These are phyloP conservation scores for Knipowitschia caucasica DNA, from an alignment of 2,797 vertebrate genomes.

Conservation along the genomic window DNA sequence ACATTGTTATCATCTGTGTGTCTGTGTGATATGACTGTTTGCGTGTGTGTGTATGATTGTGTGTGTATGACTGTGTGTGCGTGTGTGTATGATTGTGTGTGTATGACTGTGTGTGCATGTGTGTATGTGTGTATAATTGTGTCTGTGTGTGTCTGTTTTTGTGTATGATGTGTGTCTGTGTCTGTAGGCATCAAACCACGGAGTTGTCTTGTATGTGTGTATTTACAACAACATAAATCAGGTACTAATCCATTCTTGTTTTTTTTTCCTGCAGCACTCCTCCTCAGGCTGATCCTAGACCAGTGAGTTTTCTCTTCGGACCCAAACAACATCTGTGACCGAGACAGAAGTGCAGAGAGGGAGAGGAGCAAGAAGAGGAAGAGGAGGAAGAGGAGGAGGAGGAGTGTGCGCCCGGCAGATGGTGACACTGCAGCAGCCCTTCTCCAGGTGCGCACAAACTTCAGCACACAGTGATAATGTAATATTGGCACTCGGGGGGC, in stretches of 20 bases:
- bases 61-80: too few relatives aligned
- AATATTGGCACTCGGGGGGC: neutral
- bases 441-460: constrained; percentile 64
- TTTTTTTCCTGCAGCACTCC: constrained; percentile 53
- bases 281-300: constrained; percentile 34
- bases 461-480: neutral
- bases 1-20: too few relatives aligned
- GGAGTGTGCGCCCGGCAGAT: constrained; percentile 55
- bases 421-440: constrained; percentile 71
- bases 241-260: constrained; percentile 31
- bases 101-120: too few relatives aligned
- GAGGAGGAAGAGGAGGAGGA: constrained; percentile 17
- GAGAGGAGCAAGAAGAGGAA: constrained; percentile 15
- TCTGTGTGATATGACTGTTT: too few relatives aligned
- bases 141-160: too few relatives aligned
- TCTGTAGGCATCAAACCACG: too few relatives aligned
- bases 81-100: too few relatives aligned
- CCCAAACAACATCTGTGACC: constrained; percentile 54
- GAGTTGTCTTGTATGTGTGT: neutral
- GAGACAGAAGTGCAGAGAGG: constrained; percentile 35
- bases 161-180: too few relatives aligned
- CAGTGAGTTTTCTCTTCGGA: constrained; percentile 44
- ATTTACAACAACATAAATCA: too few relatives aligned
- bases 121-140: too few relatives aligned
- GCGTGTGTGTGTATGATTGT: too few relatives aligned